Conservation (phyloP, 2,888 invertebrate genomes). For the Clusia tigrina region DNA sequence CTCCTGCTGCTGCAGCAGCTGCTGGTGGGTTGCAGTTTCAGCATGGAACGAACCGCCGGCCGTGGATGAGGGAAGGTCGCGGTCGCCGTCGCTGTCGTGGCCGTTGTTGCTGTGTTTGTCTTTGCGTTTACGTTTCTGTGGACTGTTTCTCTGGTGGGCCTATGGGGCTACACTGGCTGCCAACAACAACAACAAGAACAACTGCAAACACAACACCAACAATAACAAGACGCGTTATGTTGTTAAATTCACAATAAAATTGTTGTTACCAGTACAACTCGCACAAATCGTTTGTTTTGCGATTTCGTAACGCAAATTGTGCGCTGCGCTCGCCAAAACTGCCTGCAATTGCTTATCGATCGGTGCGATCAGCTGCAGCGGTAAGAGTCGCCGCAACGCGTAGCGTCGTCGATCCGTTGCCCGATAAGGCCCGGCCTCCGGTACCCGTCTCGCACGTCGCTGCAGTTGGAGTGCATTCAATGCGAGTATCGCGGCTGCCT, state of each 20-base stretch:
- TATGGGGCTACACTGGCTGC: conserved; percentile 13
- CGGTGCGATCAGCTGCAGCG: conserved; percentile 51
- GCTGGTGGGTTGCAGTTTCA: conserved; percentile 39
- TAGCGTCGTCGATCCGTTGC: background rate
- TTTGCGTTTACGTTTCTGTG: conserved; percentile 1
- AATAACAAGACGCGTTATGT: conserved; percentile 39
- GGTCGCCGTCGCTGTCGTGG: conserved; percentile 11
- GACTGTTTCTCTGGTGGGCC: conserved; percentile 16
- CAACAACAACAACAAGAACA: conserved; percentile 16
- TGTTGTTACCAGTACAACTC: conserved; percentile 36
- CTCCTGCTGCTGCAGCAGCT: conserved; percentile 30
- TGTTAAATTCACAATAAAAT: conserved; percentile 36
- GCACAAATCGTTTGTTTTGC: conserved; percentile 50
- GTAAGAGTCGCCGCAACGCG: conserved; percentile 34
- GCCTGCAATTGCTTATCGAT: conserved; percentile 52
- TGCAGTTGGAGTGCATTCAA: background rate
- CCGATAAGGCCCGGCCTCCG: background rate
- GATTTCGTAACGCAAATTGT: conserved; percentile 32
- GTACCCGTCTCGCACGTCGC: too few relatives aligned
- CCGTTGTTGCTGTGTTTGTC: background rate
- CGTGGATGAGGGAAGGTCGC: conserved; percentile 17
- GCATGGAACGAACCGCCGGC: conserved; percentile 13
- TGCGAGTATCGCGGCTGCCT: background rate
- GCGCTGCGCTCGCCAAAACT: background rate
- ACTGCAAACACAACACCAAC: too few relatives aligned